These are phyloP conservation scores for Brienomyrus longianalis DNA, from an alignment of 2,113 vertebrate genomes.

Conservation along the genomic window DNA sequence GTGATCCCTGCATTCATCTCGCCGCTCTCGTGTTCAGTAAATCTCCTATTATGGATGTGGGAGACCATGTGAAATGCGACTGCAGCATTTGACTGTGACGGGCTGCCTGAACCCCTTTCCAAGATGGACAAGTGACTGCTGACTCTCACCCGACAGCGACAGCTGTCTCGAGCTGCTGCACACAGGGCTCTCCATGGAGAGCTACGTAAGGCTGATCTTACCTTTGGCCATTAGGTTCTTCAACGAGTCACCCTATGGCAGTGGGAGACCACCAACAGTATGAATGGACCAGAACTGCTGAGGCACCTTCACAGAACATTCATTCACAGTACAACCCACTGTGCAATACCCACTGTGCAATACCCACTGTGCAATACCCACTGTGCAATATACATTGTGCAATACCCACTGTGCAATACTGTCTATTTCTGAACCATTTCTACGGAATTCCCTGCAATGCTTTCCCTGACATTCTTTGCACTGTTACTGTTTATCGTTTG, in stretches of 20 bases:
- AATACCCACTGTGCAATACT: background rate
- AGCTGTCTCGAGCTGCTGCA: background rate
- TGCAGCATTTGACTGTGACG: background rate
- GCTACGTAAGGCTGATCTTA: background rate
- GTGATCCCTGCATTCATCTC: background rate
- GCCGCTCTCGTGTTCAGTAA: background rate
- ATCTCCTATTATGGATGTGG: background rate
- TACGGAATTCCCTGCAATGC: background rate
- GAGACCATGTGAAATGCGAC: background rate
- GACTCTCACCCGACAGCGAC: background rate
- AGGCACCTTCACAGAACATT: background rate
- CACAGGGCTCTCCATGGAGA: background rate
- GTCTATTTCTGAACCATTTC: background rate
- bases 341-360: background rate
- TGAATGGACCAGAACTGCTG: background rate
- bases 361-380: background rate
- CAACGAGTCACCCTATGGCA: background rate
- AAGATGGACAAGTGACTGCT: background rate
- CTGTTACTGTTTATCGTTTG: background rate
- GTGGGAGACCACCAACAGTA: background rate
- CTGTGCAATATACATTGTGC: background rate
- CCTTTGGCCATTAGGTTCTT: background rate
- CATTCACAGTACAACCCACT: background rate
- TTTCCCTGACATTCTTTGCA: background rate
- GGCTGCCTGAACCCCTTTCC: background rate